Percentiles rank a stretch among this genome's conserved stretches.
Evolutionary conservation across 2,888 invertebrate species (phyloP).

Genomic region (Neria commutata): DNA sequence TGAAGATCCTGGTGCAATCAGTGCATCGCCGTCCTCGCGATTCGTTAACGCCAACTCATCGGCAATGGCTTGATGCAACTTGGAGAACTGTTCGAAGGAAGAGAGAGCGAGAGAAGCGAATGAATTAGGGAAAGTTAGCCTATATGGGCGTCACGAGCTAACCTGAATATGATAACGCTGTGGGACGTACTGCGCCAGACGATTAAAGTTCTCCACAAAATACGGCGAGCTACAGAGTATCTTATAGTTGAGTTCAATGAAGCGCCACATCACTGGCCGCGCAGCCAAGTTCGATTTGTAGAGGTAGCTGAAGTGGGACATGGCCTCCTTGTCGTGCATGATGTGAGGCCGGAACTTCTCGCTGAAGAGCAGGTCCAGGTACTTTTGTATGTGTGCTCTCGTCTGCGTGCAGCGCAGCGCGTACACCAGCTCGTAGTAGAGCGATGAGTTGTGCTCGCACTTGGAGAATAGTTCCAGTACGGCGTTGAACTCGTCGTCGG

Average conservation of each 20-base stretch:
- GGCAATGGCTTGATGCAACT: conserved; percentile 40
- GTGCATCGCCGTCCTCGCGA: conserved; percentile 10
- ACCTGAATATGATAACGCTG: conserved; percentile 37
- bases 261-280: conserved; percentile 46
- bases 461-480: conserved; percentile 38
- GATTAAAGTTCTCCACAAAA: conserved; percentile 47
- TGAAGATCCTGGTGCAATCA: conserved; percentile 38
- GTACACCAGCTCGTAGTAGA: conserved; percentile 51
- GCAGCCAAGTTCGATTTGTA: conserved; percentile 46
- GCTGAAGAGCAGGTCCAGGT: conserved; percentile 45
- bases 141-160: conserved; percentile 12
- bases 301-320: conserved; percentile 47
- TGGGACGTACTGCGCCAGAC: conserved; percentile 46
- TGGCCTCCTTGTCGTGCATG: conserved; percentile 42
- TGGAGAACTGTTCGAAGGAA: conserved; percentile 38
- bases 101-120: neutral
- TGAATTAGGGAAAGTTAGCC: neutral
- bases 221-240: conserved; percentile 36
- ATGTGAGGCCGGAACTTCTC: conserved; percentile 45
- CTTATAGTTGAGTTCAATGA: conserved; percentile 47
- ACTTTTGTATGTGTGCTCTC: conserved; percentile 42
- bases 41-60: conserved; percentile 28
- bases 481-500: conserved; percentile 43
- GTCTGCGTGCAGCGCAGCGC: conserved; percentile 49
- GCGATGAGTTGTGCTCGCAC: conserved; percentile 32